Percentiles rank a stretch among this genome's conserved stretches.
Evolutionary conservation across 2,888 invertebrate genomes (phyloP).

Genomic region (Caenorhabditis zanzibari): DNA sequence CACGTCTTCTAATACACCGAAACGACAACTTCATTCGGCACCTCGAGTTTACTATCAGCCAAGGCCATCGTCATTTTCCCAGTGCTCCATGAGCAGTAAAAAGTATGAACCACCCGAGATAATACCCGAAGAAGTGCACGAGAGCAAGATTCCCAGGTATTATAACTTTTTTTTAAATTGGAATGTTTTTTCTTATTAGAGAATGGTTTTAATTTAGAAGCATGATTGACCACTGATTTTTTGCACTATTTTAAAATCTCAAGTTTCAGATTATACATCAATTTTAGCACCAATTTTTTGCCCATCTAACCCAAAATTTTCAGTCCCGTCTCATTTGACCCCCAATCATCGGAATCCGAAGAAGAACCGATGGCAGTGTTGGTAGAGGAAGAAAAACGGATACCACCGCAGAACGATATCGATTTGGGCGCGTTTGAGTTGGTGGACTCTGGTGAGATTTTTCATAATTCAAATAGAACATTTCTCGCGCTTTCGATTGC

Average conservation of each 20-base stretch:
- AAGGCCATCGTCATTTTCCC: slow-evolving; percentile 12
- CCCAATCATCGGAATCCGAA: slow-evolving; percentile 72
- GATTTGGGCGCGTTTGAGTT: slow-evolving; percentile 82
- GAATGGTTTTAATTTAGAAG: no score
- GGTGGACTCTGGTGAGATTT: slow-evolving; percentile 75
- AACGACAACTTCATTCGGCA: slow-evolving; percentile 55
- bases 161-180: slow-evolving; percentile 3
- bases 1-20: background rate
- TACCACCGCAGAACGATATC: slow-evolving; percentile 72
- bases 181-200: slow-evolving; percentile 2
- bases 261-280: background rate
- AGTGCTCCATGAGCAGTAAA: slow-evolving; percentile 49
- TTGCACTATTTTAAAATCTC: background rate
- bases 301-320: background rate
- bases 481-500: background rate
- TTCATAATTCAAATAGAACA: background rate
- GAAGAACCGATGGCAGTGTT: slow-evolving; percentile 71
- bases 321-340: slow-evolving; percentile 68
- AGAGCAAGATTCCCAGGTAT: slow-evolving; percentile 47
- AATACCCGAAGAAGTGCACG: slow-evolving; percentile 52
- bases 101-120: slow-evolving; percentile 49
- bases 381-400: slow-evolving; percentile 51
- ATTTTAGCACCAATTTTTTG: background rate
- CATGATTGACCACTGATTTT: background rate
- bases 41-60: slow-evolving; percentile 49